Conservation (phyloP, 2,888 invertebrate genomes). For the Tenthredo livida region DNA sequence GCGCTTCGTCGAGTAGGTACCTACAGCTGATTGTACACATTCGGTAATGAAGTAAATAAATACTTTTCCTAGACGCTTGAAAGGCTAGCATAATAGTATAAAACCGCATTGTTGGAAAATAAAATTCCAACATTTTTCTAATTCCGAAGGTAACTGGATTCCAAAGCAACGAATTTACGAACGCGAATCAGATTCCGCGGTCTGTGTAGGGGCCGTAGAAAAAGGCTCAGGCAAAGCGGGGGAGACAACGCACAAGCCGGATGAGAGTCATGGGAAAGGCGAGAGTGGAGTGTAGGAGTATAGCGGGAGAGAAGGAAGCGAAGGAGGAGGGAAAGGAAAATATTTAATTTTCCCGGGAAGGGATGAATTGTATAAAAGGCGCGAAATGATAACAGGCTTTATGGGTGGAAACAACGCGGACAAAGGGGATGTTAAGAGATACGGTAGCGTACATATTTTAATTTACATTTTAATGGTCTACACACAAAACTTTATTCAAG, state of each 20-base stretch:
- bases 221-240: neutral
- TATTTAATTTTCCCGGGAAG: conserved; percentile 65
- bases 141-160: conserved; percentile 12
- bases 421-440: conserved; percentile 57
- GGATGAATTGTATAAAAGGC: conserved; percentile 54
- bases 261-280: conserved; percentile 28
- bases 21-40: no score
- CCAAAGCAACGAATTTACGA: conserved; percentile 51
- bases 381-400: conserved; percentile 62
- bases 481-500: conserved; percentile 47
- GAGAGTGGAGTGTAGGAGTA: conserved; percentile 5
- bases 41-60: neutral
- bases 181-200: conserved; percentile 50
- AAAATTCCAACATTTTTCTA: neutral
- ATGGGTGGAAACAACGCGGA: conserved; percentile 52
- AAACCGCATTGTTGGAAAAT: neutral
- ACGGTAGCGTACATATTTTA: conserved; percentile 56
- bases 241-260: conserved; percentile 18
- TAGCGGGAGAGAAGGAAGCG: conserved; percentile 26
- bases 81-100: neutral
- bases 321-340: conserved; percentile 54
- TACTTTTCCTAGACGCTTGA: neutral
- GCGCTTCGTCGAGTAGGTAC: neutral
- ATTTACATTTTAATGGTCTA: conserved; percentile 59
- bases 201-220: neutral